Evolutionary conservation across 2,797 vertebrate genomes (phyloP), one percentile per base, ranked within the genome.

Genomic region (Thunnus albacares): DNA sequence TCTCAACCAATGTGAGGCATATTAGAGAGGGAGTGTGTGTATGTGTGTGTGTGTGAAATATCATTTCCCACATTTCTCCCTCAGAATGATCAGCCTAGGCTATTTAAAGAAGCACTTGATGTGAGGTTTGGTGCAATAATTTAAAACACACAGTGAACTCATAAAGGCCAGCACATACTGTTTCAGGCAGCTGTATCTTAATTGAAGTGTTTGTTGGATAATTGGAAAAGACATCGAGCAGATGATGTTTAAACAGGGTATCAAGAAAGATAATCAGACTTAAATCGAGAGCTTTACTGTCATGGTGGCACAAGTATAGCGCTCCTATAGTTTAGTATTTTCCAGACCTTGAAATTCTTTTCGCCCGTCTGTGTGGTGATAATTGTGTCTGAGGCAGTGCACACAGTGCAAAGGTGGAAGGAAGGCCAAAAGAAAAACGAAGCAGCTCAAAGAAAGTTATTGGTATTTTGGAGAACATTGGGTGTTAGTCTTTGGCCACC

Each of bases 1-100:
- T 68, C 13, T 45, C 13, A 55, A 47, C 64, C 55, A 55, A 51
- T 20, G 59, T 59, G 47, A 73, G 22, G 71, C 30, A 71, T 62
- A 62, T 65, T 28, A n/a, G 52, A 20, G 60, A 8, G 45, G 26
- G 24, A 20, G 5, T 30, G 57, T 45, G 15, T 62, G 62, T 65
- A 30, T 55, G 64, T 47, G 18, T 69, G 22, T 67, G 26, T 28
- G 24, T 66, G 59, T 56, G 53, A 60, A 57, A 20, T n/a, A 14
- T 59, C 7, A 26, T 57, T 38, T 6, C 18, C 12, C n/a, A 13
- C 53, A 59, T 59, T 41, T 65, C 47, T 11, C n/a, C 58, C 65
- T 70, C 26, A 5, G 67, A 38, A 47, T 47, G 22, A 59, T 55
- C 26, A 35, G 43, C 58, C 18, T 33, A 1, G 14, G 4, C 30